A percentile compares a stretch with the other conserved stretches of the same genome.
phyloP scores from a whole-genome alignment of 2,888 invertebrate genomes.

The Noctua comes region DNA sequence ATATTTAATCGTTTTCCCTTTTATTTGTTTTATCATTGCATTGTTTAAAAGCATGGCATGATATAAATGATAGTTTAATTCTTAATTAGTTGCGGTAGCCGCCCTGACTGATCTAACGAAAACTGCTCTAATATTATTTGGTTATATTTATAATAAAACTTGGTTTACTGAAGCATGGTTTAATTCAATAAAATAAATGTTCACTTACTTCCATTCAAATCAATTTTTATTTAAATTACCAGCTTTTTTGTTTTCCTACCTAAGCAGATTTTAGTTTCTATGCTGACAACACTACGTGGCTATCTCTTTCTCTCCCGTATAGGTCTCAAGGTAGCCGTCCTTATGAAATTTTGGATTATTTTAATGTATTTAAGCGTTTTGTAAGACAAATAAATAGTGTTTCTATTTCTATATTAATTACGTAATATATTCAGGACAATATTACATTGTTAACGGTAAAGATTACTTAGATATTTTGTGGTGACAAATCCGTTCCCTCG shows the following conservation, averaged over 20 bases:
- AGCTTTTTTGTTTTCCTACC: not conserved
- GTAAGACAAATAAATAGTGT: slow-evolving; percentile 74
- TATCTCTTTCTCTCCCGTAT: slow-evolving; percentile 89
- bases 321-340: slow-evolving; percentile 88
- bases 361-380: slow-evolving; percentile 73
- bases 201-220: not conserved
- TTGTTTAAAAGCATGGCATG: too few relatives aligned
- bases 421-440: slow-evolving; percentile 59
- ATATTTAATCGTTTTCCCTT: not conserved
- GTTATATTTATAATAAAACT: not conserved
- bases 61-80: too few relatives aligned
- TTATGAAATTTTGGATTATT: slow-evolving; percentile 77
- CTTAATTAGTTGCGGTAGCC: not conserved
- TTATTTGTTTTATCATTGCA: not conserved
- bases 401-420: slow-evolving; percentile 58
- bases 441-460: slow-evolving; percentile 80
- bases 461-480: slow-evolving; percentile 85
- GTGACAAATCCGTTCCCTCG: slow-evolving; percentile 78
- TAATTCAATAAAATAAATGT: not conserved
- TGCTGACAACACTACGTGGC: slow-evolving; percentile 74
- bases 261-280: slow-evolving; percentile 45
- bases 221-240: not conserved
- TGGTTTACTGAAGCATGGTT: not conserved
- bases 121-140: not conserved
- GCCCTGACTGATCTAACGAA: not conserved